A percentile compares a stretch with the other conserved stretches of the same genome.
These are phyloP conservation scores for Gorsachius goisagi DNA, from an alignment of 2,113 vertebrate species.

Conservation along the genomic window DNA sequence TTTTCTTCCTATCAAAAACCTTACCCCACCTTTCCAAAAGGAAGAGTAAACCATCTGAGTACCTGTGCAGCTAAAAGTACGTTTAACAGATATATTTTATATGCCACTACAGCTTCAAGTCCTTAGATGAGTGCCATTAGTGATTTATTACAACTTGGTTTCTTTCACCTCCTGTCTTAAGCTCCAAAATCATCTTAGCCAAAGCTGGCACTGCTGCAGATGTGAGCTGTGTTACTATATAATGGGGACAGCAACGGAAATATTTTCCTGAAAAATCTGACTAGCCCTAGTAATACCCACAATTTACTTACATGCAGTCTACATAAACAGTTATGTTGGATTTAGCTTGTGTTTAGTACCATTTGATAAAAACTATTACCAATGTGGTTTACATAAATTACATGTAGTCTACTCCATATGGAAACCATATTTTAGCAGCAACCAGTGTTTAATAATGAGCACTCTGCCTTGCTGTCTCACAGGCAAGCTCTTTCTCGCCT, in stretches of 20 bases:
- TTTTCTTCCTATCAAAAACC: background rate
- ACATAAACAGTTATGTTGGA: conserved; percentile 26
- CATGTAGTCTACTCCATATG: conserved; percentile 58
- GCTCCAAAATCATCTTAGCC: background rate
- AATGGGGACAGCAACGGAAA: background rate
- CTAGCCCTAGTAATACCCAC: conserved; percentile 13
- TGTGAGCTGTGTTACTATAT: background rate
- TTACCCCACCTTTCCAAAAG: background rate
- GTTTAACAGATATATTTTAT: background rate
- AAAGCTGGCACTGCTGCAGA: background rate
- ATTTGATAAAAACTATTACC: conserved; percentile 66
- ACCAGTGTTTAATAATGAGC: conserved; percentile 52
- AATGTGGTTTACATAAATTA: conserved; percentile 67
- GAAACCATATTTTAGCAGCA: conserved; percentile 68
- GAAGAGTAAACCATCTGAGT: background rate
- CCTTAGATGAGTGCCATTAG: background rate
- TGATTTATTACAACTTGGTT: background rate
- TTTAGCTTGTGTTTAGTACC: conserved; percentile 50
- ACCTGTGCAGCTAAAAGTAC: background rate
- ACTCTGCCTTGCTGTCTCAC: background rate
- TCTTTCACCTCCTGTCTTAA: background rate
- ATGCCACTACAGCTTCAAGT: background rate
- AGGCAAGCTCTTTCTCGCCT: background rate
- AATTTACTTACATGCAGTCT: conserved; percentile 44
- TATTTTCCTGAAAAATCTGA: conserved; percentile 42